Conservation (phyloP, 2,888 invertebrate species). For the Orthosia gracilis region DNA sequence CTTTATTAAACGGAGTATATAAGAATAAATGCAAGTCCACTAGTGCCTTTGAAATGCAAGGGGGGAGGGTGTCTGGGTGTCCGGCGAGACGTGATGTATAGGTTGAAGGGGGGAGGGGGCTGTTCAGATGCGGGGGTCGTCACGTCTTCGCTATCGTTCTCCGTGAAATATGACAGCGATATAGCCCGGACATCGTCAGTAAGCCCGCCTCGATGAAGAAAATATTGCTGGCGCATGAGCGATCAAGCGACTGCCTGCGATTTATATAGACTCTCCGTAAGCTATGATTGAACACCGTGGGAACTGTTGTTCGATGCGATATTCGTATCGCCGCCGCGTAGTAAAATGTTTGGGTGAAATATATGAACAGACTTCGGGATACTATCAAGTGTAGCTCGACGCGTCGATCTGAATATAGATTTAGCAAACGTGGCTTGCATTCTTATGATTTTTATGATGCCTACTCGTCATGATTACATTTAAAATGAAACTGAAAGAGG, state of each 20-base stretch:
- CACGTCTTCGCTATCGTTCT: constrained; percentile 86
- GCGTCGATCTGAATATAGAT: neutral
- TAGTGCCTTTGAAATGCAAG: constrained; percentile 75
- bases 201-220: constrained; percentile 85
- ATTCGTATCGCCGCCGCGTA: constrained; percentile 18
- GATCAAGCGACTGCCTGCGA: constrained; percentile 71
- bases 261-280: constrained; percentile 63
- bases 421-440: neutral
- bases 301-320: constrained; percentile 45
- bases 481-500: neutral
- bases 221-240: constrained; percentile 84
- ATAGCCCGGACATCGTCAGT: constrained; percentile 84
- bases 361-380: constrained; percentile 1
- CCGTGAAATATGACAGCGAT: constrained; percentile 85
- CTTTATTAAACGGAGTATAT: constrained; percentile 84
- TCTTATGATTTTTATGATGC: neutral
- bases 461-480: neutral
- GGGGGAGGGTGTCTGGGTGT: constrained; percentile 61
- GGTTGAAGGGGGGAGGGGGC: constrained; percentile 47
- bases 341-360: constrained; percentile 27
- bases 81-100: constrained; percentile 72
- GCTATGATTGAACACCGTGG: constrained; percentile 67
- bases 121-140: constrained; percentile 70
- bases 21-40: constrained; percentile 80
- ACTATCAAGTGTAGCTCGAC: neutral